Conservation (phyloP, 2,797 vertebrate genomes). For the Enteromius radiatus region DNA sequence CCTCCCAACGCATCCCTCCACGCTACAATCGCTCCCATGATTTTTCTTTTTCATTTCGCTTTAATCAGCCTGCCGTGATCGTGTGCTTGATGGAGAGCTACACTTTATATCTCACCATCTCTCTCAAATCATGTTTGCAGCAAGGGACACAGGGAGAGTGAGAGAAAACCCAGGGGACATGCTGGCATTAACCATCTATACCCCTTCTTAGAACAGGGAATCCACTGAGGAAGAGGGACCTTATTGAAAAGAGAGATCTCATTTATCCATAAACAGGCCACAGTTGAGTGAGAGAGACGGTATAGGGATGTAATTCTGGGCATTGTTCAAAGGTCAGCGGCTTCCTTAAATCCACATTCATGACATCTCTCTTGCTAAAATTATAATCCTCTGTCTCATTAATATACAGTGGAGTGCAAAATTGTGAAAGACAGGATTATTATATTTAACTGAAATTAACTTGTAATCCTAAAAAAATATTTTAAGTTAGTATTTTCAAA, state of each 20-base stretch:
- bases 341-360: conserved; percentile 61
- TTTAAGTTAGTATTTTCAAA: background rate
- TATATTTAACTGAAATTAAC: background rate
- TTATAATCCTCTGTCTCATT: conserved; percentile 69
- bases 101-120: conserved; percentile 30
- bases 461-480: background rate
- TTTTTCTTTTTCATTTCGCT: conserved; percentile 57
- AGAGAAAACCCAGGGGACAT: conserved; percentile 34
- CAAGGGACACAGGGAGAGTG: conserved; percentile 30
- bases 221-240: conserved; percentile 9
- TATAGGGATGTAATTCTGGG: background rate
- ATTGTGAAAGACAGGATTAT: background rate
- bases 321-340: conserved; percentile 47
- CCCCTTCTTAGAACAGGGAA: conserved; percentile 20
- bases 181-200: conserved; percentile 33
- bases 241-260: conserved; percentile 23
- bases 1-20: conserved; percentile 28
- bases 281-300: conserved; percentile 2
- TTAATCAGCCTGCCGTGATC: conserved; percentile 52
- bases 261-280: conserved; percentile 21
- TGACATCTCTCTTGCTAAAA: conserved; percentile 69
- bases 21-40: conserved; percentile 27
- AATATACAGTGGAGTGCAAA: conserved; percentile 54
- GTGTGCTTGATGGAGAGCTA: conserved; percentile 49
- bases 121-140: conserved; percentile 46